Conservation (phyloP, 2,797 vertebrate genomes). For the Falco berigora region DNA sequence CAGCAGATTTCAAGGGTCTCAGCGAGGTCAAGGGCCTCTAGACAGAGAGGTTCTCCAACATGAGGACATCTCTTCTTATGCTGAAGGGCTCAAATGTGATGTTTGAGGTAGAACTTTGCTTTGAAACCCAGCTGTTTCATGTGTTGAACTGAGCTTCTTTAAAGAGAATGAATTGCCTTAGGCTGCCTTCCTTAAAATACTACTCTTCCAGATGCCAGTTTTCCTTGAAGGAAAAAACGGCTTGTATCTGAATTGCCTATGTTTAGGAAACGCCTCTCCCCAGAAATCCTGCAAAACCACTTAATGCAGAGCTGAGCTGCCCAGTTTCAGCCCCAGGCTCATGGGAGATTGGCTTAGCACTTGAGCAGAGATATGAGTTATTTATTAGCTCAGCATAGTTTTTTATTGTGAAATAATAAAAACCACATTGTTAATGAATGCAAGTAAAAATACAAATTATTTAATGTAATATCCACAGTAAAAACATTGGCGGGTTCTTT, state of each 20-base stretch:
- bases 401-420: not conserved
- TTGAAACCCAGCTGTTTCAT: not conserved
- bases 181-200: slow-evolving; percentile 30
- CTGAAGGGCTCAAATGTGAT: not conserved
- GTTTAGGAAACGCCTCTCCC: not conserved
- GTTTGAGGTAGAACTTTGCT: slow-evolving; percentile 14
- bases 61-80: not conserved
- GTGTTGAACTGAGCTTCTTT: not conserved
- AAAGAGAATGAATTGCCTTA: slow-evolving; percentile 16
- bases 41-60: not conserved
- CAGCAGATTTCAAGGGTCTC: not conserved
- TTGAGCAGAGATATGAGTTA: not conserved
- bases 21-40: not conserved
- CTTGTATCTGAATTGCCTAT: not conserved
- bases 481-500: not conserved
- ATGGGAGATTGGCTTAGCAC: not conserved
- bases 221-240: not conserved
- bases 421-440: not conserved
- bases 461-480: not conserved
- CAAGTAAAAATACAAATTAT: not conserved
- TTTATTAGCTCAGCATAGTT: not conserved
- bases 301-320: not conserved
- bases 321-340: not conserved
- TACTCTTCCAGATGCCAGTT: not conserved
- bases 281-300: not conserved